phyloP scores from a whole-genome alignment of 37 sponge, comb jelly and placozoan species.

The Diacarnus erythraeanus region DNA sequence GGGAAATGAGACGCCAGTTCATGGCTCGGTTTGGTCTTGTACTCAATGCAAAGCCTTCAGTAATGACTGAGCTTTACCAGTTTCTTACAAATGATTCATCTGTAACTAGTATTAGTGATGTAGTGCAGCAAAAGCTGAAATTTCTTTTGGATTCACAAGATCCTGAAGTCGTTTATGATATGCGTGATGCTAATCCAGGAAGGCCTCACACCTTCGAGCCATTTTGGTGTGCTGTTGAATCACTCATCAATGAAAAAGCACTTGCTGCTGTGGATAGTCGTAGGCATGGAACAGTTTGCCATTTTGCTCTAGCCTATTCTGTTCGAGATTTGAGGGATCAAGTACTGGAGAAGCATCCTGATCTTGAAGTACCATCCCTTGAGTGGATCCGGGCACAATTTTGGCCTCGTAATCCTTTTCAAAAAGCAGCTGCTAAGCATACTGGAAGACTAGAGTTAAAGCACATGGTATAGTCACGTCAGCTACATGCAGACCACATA shows the following conservation, averaged over 20 bases:
- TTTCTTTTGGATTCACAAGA: slow-evolving; percentile 5
- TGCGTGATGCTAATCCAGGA: slow-evolving; percentile 2
- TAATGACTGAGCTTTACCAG: neutral
- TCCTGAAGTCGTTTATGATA: slow-evolving; percentile 10
- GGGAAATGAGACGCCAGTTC: slow-evolving; percentile 3
- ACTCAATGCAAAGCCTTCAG: neutral
- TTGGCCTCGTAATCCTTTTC: slow-evolving; percentile 7
- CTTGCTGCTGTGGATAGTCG: slow-evolving; percentile 43
- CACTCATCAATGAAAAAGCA: slow-evolving; percentile 4
- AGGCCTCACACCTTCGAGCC: slow-evolving; percentile 3
- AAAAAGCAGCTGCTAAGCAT: neutral
- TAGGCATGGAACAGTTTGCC: slow-evolving; percentile 29
- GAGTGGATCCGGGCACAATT: slow-evolving; percentile 31
- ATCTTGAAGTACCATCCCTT: neutral
- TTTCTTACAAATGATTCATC: slow-evolving; percentile 3
- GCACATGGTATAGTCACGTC: slow-evolving; percentile 34
- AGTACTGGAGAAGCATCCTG: slow-evolving; percentile 2
- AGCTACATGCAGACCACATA: slow-evolving; percentile 7
- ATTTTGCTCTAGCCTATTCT: slow-evolving; percentile 13
- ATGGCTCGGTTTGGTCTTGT: neutral
- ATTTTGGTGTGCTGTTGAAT: slow-evolving; percentile 7
- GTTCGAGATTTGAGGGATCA: slow-evolving; percentile 20
- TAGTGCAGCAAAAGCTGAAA: neutral
- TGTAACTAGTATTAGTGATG: neutral
- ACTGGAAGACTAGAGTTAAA: slow-evolving; percentile 30